A percentile compares a stretch with the other conserved stretches of the same genome.
Conservation (phyloP, 2,888 invertebrate genomes). For the Salpingus planirostris region DNA sequence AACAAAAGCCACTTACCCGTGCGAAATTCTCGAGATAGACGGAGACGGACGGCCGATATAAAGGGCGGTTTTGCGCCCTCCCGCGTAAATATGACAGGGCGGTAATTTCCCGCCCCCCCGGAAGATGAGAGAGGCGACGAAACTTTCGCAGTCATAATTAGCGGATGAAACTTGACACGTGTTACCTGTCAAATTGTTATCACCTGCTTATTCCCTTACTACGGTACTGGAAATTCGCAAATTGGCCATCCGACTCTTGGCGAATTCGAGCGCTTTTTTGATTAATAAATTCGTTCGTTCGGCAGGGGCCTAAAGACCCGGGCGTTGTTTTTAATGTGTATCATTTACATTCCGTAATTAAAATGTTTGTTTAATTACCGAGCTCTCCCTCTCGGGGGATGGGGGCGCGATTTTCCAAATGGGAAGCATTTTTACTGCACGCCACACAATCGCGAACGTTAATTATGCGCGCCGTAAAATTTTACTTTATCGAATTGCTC, state of each 20-base stretch:
- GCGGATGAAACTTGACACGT: conserved; percentile 20
- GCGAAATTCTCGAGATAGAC: conserved; percentile 19
- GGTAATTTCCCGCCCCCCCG: conserved; percentile 7
- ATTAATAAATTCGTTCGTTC: background rate
- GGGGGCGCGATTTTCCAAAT: conserved; percentile 12
- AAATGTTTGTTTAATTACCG: conserved; percentile 21
- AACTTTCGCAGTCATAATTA: conserved; percentile 20
- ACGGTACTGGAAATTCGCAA: background rate
- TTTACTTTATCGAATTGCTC: background rate
- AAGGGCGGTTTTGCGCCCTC: conserved; percentile 16
- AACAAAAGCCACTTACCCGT: conserved; percentile 17
- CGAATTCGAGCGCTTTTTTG: too few species aligned
- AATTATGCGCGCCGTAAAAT: conserved; percentile 1
- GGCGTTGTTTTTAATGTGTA: conserved; percentile 14
- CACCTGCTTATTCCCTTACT: conserved; percentile 18
- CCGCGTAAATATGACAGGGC: conserved; percentile 18
- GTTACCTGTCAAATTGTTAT: conserved; percentile 21
- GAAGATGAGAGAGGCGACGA: conserved; percentile 13
- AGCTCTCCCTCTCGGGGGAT: conserved; percentile 10
- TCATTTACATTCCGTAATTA: conserved; percentile 21
- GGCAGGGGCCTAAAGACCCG: too few species aligned
- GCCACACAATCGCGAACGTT: conserved; percentile 1
- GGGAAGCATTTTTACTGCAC: conserved; percentile 2
- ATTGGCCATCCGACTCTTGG: too few species aligned
- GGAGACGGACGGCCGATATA: conserved; percentile 4